Conservation (phyloP, 1,140 invertebrate species). For the Sogatella furcifera region DNA sequence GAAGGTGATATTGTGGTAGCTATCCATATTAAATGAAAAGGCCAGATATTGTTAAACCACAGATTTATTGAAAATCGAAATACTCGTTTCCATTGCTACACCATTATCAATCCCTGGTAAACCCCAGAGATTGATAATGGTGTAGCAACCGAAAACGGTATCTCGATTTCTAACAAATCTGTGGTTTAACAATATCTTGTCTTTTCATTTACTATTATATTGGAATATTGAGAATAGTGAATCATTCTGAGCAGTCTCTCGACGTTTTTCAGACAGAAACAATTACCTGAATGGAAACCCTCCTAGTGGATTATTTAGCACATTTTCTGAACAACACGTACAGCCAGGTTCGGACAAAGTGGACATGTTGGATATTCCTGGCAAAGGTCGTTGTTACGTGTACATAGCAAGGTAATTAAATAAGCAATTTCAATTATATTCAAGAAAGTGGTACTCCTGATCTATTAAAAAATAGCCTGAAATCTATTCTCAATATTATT, state of each 20-base stretch:
- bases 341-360: slow-evolving; percentile 17
- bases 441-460: too few species aligned
- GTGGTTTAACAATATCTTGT: too few species aligned
- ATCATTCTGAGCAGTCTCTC: neutral
- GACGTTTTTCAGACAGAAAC: slow-evolving; percentile 22
- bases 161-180: too few species aligned
- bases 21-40: neutral
- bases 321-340: slow-evolving; percentile 18
- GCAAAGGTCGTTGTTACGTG: slow-evolving; percentile 83
- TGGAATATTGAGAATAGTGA: neutral
- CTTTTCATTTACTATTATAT: too few species aligned
- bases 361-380: slow-evolving; percentile 87
- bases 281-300: slow-evolving; percentile 27
- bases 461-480: too few species aligned
- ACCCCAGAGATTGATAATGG: too few species aligned
- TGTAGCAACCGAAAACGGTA: too few species aligned
- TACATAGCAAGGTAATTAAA: slow-evolving; percentile 65
- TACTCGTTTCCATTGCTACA: too few species aligned
- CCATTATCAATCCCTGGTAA: too few species aligned
- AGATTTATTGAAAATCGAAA: neutral
- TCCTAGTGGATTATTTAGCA: slow-evolving; percentile 18
- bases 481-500: too few species aligned
- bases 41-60: neutral
- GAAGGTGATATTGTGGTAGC: neutral
- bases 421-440: too few species aligned